Base-by-base conservation (phyloP, 2,797 vertebrate species). In the Passerculus sandwichensis region DNA sequence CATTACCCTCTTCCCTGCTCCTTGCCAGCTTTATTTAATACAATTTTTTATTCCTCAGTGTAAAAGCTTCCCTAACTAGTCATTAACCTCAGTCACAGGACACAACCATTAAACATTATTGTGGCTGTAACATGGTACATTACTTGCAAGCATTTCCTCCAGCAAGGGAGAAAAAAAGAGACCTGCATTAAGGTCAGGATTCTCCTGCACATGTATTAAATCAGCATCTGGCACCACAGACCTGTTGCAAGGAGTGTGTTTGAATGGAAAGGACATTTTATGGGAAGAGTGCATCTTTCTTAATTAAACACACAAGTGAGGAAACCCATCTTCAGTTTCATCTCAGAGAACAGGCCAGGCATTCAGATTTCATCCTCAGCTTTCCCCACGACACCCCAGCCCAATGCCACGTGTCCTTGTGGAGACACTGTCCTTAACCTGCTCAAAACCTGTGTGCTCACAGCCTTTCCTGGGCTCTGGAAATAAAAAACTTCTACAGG, bases 71-170 rank as follows among this genome's bases (percentile, higher is more conserved):
- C 83, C 80, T 85, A 95, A 89, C 72, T 87, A 78, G 79, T 71
- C 92, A 93, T 96, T 97, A 94, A 96, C 96, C 95, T 79, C 91
- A 95, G 88, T 77, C 79, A 87, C 45, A 38, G 92, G 81, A 96
- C 85, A 94, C 80, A 94, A 94, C 80, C 73, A 66, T 94, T 88
- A 92, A 91, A 94, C 78, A 85, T 97, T 89, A 96, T 64, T 90
- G 84, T 72, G 56, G 89, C 89, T 88, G 83, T 96, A 96, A 93
- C 73, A 95, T 71, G 92, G 91, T 79, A 91, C 94, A 93, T 96
- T 96, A 85, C 96, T 96, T 88, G 66, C 59, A 74, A 93, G 77
- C 5, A 3, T 85, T 93, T 94, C 91, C 69, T 88, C n/a, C 44
- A 82, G 91, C 56, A 86, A 95, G 15, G 25, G 11, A 85, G 44